phyloP scores from a whole-genome alignment of 2,888 invertebrate species.

The Drosophila monieri region DNA sequence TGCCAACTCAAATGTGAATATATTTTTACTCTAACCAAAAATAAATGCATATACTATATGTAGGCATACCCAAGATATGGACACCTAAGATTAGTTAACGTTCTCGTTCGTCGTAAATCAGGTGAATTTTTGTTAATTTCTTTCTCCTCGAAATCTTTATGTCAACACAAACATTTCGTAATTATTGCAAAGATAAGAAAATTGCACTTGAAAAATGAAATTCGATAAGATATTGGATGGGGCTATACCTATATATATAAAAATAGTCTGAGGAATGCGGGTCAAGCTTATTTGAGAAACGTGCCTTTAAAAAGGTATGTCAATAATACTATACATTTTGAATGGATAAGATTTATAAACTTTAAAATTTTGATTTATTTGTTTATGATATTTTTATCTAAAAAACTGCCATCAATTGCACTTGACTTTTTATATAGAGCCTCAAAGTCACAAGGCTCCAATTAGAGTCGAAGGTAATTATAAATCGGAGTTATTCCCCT shows the following conservation, averaged over 20 bases:
- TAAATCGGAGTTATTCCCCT: slow-evolving; percentile 2
- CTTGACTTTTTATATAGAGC: background rate
- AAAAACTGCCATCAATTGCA: no score
- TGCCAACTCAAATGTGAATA: slow-evolving; percentile 12
- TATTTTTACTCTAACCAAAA: slow-evolving; percentile 36
- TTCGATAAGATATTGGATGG: slow-evolving; percentile 8
- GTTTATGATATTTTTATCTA: no score
- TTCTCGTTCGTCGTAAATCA: slow-evolving; percentile 35
- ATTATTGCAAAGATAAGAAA: slow-evolving; percentile 18
- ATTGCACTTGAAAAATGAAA: slow-evolving; percentile 25
- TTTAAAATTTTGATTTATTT: background rate
- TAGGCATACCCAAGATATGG: slow-evolving; percentile 4
- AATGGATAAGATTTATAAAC: background rate
- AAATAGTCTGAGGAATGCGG: background rate
- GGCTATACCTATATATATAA: background rate
- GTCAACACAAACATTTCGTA: slow-evolving; percentile 13
- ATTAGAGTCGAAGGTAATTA: slow-evolving; percentile 7
- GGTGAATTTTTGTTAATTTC: slow-evolving; percentile 23
- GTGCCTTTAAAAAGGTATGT: background rate
- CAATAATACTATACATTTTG: background rate
- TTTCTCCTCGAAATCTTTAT: background rate
- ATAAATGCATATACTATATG: slow-evolving; percentile 37
- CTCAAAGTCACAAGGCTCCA: background rate
- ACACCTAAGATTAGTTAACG: slow-evolving; percentile 35
- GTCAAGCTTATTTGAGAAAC: background rate